Evolutionary conservation across 1,140 invertebrate species (phyloP).

Genomic region (Lepidurus packardi): DNA sequence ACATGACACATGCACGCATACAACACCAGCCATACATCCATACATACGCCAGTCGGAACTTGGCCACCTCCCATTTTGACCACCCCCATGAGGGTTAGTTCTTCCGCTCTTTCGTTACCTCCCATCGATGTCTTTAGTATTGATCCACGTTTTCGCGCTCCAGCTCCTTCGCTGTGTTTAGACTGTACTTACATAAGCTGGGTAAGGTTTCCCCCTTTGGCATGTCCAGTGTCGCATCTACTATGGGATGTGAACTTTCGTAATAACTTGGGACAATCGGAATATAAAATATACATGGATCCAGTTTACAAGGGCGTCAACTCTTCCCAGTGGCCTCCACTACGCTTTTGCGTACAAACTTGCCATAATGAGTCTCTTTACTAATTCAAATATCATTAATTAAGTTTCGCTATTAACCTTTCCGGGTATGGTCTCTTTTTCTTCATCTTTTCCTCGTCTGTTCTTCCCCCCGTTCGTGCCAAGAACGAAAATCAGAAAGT

Average conservation of each 20-base stretch:
- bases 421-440: not conserved
- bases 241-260: not conserved
- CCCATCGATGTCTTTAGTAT: conserved; percentile 14
- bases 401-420: not conserved
- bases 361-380: not conserved
- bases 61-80: too few relatives aligned
- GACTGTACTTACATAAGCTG: too few relatives aligned
- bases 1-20: not conserved
- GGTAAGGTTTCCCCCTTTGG: not conserved
- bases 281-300: not conserved
- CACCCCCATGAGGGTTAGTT: not conserved
- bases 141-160: not conserved
- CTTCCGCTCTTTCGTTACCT: not conserved
- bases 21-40: not conserved
- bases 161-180: too few relatives aligned
- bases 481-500: not conserved
- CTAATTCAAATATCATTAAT: not conserved
- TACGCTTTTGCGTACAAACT: too few relatives aligned
- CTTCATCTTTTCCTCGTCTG: too few relatives aligned
- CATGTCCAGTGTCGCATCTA: not conserved
- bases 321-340: not conserved
- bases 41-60: too few relatives aligned
- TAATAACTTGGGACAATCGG: not conserved
- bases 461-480: too few relatives aligned
- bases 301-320: not conserved